Percentiles rank a stretch among this genome's conserved stretches.
Evolutionary conservation across 2,888 invertebrate genomes (phyloP).

Genomic region (Keiferia lycopersicella): DNA sequence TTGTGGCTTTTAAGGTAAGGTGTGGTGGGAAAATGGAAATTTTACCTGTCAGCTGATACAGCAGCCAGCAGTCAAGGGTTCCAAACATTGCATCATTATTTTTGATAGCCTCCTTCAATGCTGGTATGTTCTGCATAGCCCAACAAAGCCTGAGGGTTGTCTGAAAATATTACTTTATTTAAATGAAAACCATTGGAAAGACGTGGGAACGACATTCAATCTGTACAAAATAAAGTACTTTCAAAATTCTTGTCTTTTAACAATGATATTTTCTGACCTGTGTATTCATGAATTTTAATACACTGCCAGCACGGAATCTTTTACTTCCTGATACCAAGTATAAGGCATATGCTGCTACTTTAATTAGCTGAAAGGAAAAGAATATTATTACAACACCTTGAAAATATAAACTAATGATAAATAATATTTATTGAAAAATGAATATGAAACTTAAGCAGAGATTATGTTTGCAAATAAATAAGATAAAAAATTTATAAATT

Average conservation of each 20-base stretch:
- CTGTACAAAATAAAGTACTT: no score
- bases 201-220: no score
- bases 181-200: background rate
- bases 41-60: constrained; percentile 87
- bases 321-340: constrained; percentile 89
- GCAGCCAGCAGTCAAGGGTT: constrained; percentile 95
- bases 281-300: constrained; percentile 90
- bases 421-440: no score
- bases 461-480: no score
- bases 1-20: no score
- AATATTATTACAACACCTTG: no score
- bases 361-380: constrained; percentile 78
- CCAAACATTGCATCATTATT: constrained; percentile 88
- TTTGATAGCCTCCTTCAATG: constrained; percentile 83
- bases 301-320: constrained; percentile 92
- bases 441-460: no score
- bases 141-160: constrained; percentile 89
- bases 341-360: constrained; percentile 84
- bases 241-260: no score
- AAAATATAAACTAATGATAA: no score
- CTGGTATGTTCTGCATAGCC: constrained; percentile 87
- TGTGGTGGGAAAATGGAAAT: background rate
- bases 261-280: constrained; percentile 81
- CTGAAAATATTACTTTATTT: constrained; percentile 63
- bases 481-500: no score